Percentiles rank a stretch among this genome's conserved stretches.
phyloP scores from a whole-genome alignment of 2,797 vertebrate species.

The Xenopus petersii region DNA sequence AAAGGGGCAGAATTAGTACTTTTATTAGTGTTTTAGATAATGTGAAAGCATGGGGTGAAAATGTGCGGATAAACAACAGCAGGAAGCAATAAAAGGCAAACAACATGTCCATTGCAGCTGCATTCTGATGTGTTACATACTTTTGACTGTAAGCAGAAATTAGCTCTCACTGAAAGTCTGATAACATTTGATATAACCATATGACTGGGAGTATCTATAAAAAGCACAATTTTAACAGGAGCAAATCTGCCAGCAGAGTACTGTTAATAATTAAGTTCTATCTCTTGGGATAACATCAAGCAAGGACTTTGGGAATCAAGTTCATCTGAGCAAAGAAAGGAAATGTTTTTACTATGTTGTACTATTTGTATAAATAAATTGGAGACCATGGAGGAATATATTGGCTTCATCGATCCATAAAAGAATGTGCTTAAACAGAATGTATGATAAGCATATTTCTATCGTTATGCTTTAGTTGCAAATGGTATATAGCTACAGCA shows the following conservation, averaged over 20 bases:
- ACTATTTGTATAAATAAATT: slow-evolving; percentile 38
- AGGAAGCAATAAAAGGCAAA: background rate
- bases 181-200: too few species aligned
- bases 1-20: background rate
- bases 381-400: slow-evolving; percentile 14
- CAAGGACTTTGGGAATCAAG: slow-evolving; percentile 9
- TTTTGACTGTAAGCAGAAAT: too few species aligned
- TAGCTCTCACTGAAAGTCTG: too few species aligned
- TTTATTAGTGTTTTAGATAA: slow-evolving; percentile 24
- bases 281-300: slow-evolving; percentile 12
- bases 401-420: slow-evolving; percentile 20
- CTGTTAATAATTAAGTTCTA: background rate
- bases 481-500: slow-evolving; percentile 18
- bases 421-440: slow-evolving; percentile 17
- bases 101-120: too few species aligned
- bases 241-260: slow-evolving; percentile 3
- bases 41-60: slow-evolving; percentile 10
- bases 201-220: too few species aligned
- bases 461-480: slow-evolving; percentile 35
- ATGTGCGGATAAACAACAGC: slow-evolving; percentile 6
- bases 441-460: slow-evolving; percentile 16
- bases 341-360: slow-evolving; percentile 36
- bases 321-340: slow-evolving; percentile 22
- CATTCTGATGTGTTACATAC: too few species aligned
- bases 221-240: background rate